These are phyloP conservation scores for Cynocephalus volans DNA, from an alignment of 2,113 vertebrate genomes.

Conservation along the genomic window DNA sequence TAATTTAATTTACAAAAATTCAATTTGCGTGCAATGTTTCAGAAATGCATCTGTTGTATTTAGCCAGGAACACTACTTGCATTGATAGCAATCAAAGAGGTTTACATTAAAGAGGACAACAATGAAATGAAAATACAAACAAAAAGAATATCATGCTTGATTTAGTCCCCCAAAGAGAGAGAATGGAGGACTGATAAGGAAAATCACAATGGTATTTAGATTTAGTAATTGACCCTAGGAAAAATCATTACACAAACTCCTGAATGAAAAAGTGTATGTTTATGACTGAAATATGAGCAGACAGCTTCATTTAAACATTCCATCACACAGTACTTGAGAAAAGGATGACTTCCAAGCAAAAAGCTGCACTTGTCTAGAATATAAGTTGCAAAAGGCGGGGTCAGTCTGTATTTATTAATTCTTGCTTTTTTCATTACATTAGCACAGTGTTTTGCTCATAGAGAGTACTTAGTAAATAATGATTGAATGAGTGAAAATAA, in stretches of 20 bases:
- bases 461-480: neutral
- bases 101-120: constrained; percentile 69
- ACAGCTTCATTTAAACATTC: constrained; percentile 55
- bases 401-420: neutral
- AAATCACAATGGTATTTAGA: constrained; percentile 41
- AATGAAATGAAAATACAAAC: constrained; percentile 71
- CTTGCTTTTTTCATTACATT: neutral
- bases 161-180: neutral
- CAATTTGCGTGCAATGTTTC: constrained; percentile 68
- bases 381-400: neutral
- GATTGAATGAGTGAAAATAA: constrained; percentile 23
- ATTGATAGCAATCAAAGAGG: constrained; percentile 61
- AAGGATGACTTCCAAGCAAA: neutral
- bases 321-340: neutral
- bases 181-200: neutral
- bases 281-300: neutral
- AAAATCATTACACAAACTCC: constrained; percentile 45
- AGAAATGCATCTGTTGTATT: constrained; percentile 71
- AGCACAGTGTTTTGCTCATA: neutral
- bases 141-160: constrained; percentile 56
- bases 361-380: neutral
- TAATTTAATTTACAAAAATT: constrained; percentile 75
- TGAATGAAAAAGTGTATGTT: constrained; percentile 34
- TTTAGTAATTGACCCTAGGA: constrained; percentile 52
- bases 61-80: constrained; percentile 65